These are phyloP conservation scores for Meloidogyne chitwoodi DNA, from an alignment of 1,140 invertebrate genomes.

Conservation along the genomic window DNA sequence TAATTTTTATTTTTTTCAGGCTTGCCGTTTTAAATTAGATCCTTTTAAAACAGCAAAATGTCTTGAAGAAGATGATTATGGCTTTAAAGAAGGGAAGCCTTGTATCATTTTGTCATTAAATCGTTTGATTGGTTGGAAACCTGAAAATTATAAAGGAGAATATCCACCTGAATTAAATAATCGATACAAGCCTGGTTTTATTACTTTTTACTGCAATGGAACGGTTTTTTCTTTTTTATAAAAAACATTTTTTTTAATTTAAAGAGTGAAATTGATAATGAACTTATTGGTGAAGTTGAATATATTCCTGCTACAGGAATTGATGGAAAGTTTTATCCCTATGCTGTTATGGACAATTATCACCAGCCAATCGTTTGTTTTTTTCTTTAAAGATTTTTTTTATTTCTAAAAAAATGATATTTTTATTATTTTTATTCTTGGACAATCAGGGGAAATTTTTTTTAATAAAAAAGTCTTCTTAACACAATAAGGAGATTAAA, in stretches of 20 bases:
- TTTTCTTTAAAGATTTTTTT: background rate
- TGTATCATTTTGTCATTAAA: slow-evolving; percentile 56
- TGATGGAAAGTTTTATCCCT: slow-evolving; percentile 55
- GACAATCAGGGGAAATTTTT: background rate
- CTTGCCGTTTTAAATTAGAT: slow-evolving; percentile 48
- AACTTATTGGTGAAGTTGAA: slow-evolving; percentile 46
- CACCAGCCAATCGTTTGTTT: slow-evolving; percentile 59
- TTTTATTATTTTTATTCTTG: background rate
- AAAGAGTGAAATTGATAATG: slow-evolving; percentile 47
- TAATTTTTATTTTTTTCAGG: slow-evolving; percentile 25
- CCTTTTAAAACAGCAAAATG: slow-evolving; percentile 45
- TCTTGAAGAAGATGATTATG: slow-evolving; percentile 39
- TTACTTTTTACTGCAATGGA: slow-evolving; percentile 55
- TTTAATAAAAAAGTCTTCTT: no score
- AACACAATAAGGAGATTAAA: no score
- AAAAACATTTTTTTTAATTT: slow-evolving; percentile 14
- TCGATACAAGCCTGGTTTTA: slow-evolving; percentile 51
- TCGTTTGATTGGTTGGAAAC: slow-evolving; percentile 57
- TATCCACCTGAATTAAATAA: slow-evolving; percentile 42
- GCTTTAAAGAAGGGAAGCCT: slow-evolving; percentile 52
- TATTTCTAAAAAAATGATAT: no score
- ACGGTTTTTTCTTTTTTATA: slow-evolving; percentile 31
- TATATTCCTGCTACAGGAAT: slow-evolving; percentile 55
- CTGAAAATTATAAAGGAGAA: slow-evolving; percentile 38
- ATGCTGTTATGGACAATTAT: slow-evolving; percentile 55